These are phyloP conservation scores for Malthinus flaveolus DNA, from an alignment of 2,888 invertebrate genomes.

Conservation along the genomic window DNA sequence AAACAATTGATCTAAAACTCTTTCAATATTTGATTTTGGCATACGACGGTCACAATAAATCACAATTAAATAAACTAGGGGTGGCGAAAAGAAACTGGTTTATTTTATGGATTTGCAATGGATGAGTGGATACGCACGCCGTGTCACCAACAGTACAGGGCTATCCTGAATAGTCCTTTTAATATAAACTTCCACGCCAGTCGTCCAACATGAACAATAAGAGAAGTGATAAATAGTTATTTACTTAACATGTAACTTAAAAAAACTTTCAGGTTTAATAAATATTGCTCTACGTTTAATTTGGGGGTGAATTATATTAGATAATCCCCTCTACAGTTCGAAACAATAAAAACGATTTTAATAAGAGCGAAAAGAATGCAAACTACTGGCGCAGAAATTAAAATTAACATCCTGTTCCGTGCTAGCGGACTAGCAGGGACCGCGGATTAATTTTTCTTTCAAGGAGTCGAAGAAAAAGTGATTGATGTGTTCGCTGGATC, in stretches of 20 bases:
- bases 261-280: too few species aligned
- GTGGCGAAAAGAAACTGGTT: conserved; percentile 32
- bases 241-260: not conserved
- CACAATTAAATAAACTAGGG: conserved; percentile 34
- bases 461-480: too few species aligned
- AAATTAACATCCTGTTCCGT: too few species aligned
- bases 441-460: too few species aligned
- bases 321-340: too few species aligned
- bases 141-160: conserved; percentile 33
- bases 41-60: conserved; percentile 29
- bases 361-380: too few species aligned
- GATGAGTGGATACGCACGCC: conserved; percentile 37
- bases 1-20: conserved; percentile 29
- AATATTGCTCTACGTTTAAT: too few species aligned
- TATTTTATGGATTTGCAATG: conserved; percentile 35
- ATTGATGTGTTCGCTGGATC: too few species aligned
- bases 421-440: too few species aligned
- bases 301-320: too few species aligned
- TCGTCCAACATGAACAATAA: conserved; percentile 13
- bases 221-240: conserved; percentile 5
- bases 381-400: too few species aligned
- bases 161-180: conserved; percentile 15
- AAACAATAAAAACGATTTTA: too few species aligned
- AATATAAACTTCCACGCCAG: conserved; percentile 12
- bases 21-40: conserved; percentile 31